Percentiles rank a stretch among this genome's conserved stretches.
phyloP scores from a whole-genome alignment of 2,113 vertebrate genomes.

The Chaenocephalus aceratus region DNA sequence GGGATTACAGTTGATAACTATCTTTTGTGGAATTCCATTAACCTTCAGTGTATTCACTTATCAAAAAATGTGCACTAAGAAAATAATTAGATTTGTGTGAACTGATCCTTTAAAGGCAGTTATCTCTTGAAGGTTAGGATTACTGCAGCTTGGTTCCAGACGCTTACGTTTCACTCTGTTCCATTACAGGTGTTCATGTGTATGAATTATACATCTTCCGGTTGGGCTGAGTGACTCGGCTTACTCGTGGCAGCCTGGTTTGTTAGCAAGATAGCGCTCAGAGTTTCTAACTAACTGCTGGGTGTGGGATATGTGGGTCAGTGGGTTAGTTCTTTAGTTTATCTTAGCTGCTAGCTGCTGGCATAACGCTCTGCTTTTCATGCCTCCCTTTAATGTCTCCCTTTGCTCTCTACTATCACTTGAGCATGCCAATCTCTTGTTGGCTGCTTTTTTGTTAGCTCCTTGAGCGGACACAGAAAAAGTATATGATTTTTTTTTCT shows the following conservation, averaged over 20 bases:
- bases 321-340: constrained; percentile 65
- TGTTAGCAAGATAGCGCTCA: constrained; percentile 1
- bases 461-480: neutral
- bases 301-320: constrained; percentile 70
- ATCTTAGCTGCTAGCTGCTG: constrained; percentile 46
- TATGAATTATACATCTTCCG: constrained; percentile 42
- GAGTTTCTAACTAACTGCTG: constrained; percentile 37
- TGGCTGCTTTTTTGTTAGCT: neutral
- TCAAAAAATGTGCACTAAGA: neutral
- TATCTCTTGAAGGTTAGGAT: neutral
- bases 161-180: constrained; percentile 14
- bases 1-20: neutral
- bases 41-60: neutral
- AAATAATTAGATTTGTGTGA: constrained; percentile 6
- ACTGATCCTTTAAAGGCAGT: neutral
- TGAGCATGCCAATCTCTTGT: neutral
- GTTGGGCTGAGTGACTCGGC: constrained; percentile 29
- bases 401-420: constrained; percentile 27
- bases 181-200: constrained; percentile 24
- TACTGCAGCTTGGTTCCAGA: neutral
- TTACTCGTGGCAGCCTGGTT: constrained; percentile 13
- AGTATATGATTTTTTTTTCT: neutral
- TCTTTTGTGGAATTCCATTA: neutral
- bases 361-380: constrained; percentile 30
- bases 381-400: constrained; percentile 34